Conservation (phyloP, 1,140 invertebrate species). For the Chymomyza costata region DNA sequence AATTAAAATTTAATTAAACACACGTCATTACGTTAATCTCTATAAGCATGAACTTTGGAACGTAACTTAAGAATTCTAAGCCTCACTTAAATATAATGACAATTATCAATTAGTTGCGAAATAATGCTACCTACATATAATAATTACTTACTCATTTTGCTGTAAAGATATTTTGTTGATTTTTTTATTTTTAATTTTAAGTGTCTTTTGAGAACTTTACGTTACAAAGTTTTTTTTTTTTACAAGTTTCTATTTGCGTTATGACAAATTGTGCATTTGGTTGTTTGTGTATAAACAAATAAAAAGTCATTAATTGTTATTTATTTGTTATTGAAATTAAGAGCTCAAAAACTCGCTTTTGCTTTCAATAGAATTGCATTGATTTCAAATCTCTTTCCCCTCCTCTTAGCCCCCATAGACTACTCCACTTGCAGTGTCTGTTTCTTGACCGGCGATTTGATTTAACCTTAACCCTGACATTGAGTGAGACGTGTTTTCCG, state of each 20-base stretch:
- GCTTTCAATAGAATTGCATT: too few relatives aligned
- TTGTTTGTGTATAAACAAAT: slow-evolving; percentile 4
- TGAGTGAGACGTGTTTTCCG: slow-evolving; percentile 8
- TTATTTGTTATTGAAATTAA: slow-evolving; percentile 18
- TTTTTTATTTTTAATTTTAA: too few relatives aligned
- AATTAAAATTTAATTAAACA: slow-evolving; percentile 32
- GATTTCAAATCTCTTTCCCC: too few relatives aligned
- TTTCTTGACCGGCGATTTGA: slow-evolving; percentile 5
- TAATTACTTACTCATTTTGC: slow-evolving; percentile 63
- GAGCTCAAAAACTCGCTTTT: too few relatives aligned
- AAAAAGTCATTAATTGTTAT: slow-evolving; percentile 19
- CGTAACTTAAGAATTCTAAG: too few relatives aligned
- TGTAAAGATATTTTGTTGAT: too few relatives aligned
- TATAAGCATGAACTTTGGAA: not conserved
- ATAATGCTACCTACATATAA: not conserved
- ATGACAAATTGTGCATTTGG: slow-evolving; percentile 32
- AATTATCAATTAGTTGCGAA: slow-evolving; percentile 32
- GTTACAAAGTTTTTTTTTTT: slow-evolving; percentile 22
- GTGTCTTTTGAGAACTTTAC: too few relatives aligned
- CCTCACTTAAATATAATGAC: slow-evolving; percentile 11
- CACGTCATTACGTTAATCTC: not conserved
- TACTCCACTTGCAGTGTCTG: too few relatives aligned
- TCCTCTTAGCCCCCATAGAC: too few relatives aligned
- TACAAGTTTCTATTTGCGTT: slow-evolving; percentile 15
- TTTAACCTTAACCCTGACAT: slow-evolving; percentile 65